These are phyloP conservation scores for Oophaga sylvatica DNA, from an alignment of 2,797 vertebrate genomes.

Conservation along the genomic window DNA sequence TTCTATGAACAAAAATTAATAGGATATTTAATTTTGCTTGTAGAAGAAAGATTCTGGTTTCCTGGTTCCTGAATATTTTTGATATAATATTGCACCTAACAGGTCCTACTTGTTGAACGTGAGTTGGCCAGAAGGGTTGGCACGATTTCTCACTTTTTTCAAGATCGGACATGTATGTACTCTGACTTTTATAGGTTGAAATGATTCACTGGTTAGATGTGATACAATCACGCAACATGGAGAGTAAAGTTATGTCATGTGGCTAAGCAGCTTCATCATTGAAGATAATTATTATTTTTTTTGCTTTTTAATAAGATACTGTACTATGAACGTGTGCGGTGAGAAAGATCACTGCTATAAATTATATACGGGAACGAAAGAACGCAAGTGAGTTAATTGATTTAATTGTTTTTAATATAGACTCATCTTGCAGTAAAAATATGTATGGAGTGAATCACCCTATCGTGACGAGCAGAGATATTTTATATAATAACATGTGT, in stretches of 20 bases:
- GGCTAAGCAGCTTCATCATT: not conserved
- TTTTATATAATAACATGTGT: not conserved
- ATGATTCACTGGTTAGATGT: not conserved
- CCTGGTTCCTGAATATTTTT: not conserved
- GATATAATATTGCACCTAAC: not conserved
- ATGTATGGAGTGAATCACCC: not conserved
- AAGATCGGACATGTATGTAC: not conserved
- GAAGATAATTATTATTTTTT: not conserved
- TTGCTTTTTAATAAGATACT: not conserved
- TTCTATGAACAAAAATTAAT: not conserved
- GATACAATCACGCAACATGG: conserved; percentile 7
- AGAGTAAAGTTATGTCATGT: conserved; percentile 1
- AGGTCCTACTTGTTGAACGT: not conserved
- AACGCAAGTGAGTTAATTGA: conserved; percentile 1
- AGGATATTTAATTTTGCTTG: not conserved
- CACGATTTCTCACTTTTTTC: not conserved
- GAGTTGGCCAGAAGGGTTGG: conserved; percentile 1
- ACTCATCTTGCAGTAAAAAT: not conserved
- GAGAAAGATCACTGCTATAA: not conserved
- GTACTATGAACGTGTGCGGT: not conserved
- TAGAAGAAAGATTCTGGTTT: not conserved
- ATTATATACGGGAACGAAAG: not conserved
- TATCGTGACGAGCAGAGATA: not conserved
- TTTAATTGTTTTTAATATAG: conserved; percentile 15
- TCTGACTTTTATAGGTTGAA: not conserved